Conservation (phyloP, 2,888 invertebrate species). For the Trachelus troglodyta region DNA sequence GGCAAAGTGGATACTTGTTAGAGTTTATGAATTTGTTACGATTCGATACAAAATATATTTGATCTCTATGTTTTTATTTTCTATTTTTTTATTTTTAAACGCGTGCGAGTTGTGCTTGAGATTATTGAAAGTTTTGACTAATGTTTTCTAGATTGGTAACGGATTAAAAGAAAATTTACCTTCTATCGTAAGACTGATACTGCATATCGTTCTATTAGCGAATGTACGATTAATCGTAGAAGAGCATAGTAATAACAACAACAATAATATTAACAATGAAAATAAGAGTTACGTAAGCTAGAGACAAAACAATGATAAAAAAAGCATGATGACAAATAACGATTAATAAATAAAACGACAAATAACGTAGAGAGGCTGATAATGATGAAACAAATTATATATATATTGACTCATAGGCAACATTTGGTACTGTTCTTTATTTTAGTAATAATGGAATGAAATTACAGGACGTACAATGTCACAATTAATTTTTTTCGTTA, state of each 20-base stretch:
- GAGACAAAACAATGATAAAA: not conserved
- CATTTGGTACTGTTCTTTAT: slow-evolving; percentile 48
- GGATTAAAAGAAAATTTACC: not conserved
- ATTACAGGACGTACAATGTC: slow-evolving; percentile 56
- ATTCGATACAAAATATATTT: not conserved
- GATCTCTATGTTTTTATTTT: not conserved
- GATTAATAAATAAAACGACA: slow-evolving; percentile 14
- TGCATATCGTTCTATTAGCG: slow-evolving; percentile 42
- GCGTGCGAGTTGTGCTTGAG: not conserved
- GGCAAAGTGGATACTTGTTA: not conserved
- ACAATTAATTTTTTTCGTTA: not conserved
- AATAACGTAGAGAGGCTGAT: slow-evolving; percentile 23
- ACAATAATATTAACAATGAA: slow-evolving; percentile 10
- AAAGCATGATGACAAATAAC: slow-evolving; percentile 11
- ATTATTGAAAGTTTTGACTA: not conserved
- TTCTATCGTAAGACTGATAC: slow-evolving; percentile 43
- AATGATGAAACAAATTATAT: slow-evolving; percentile 13
- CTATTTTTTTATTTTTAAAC: no score
- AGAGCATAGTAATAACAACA: not conserved
- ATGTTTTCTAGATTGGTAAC: not conserved
- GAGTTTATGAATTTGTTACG: slow-evolving; percentile 1
- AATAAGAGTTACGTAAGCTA: slow-evolving; percentile 29
- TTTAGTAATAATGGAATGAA: slow-evolving; percentile 56
- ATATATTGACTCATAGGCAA: not conserved
- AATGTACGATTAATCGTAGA: slow-evolving; percentile 5